Conservation (phyloP, 2,797 vertebrate species). For the Sphenodon punctatus region DNA sequence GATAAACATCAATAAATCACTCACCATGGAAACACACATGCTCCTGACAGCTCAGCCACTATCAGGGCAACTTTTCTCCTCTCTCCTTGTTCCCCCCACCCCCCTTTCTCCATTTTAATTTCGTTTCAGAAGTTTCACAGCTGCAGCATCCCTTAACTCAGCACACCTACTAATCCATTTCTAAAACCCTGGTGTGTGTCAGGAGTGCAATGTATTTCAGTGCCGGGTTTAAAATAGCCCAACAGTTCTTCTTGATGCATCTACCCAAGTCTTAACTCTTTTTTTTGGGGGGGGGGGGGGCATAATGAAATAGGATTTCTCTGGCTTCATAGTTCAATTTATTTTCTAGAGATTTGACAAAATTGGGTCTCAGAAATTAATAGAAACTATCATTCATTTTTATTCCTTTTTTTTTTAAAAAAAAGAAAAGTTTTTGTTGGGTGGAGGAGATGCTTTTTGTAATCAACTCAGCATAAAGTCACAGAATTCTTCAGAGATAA, state of each 20-base stretch:
- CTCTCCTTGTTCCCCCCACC: slow-evolving; percentile 57
- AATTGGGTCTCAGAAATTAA: slow-evolving; percentile 10
- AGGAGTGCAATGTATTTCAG: slow-evolving; percentile 64
- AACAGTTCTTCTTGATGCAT: slow-evolving; percentile 51
- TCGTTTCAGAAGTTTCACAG: slow-evolving; percentile 85
- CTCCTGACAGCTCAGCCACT: slow-evolving; percentile 87
- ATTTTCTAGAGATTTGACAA: slow-evolving; percentile 41
- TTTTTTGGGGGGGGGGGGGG: slow-evolving; percentile 32
- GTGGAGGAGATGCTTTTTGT: too few species aligned
- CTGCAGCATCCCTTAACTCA: slow-evolving; percentile 75
- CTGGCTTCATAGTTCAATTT: slow-evolving; percentile 43
- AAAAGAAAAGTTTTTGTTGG: slow-evolving; percentile 10
- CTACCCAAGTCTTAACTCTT: slow-evolving; percentile 60
- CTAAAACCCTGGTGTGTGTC: slow-evolving; percentile 73
- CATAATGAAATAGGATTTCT: slow-evolving; percentile 41
- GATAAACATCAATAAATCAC: slow-evolving; percentile 99
- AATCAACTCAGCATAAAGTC: slow-evolving; percentile 17
- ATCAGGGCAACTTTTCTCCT: slow-evolving; percentile 86
- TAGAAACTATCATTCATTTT: slow-evolving; percentile 34
- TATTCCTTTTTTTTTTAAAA: slow-evolving; percentile 14
- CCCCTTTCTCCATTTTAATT: slow-evolving; percentile 80
- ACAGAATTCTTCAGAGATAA: slow-evolving; percentile 29
- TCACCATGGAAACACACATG: slow-evolving; percentile 93
- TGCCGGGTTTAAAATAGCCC: slow-evolving; percentile 60
- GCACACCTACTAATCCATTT: slow-evolving; percentile 76